Evolutionary conservation across 2,888 invertebrate species (phyloP), one percentile per base, ranked within the genome.

Genomic region (Nebria brevicollis): DNA sequence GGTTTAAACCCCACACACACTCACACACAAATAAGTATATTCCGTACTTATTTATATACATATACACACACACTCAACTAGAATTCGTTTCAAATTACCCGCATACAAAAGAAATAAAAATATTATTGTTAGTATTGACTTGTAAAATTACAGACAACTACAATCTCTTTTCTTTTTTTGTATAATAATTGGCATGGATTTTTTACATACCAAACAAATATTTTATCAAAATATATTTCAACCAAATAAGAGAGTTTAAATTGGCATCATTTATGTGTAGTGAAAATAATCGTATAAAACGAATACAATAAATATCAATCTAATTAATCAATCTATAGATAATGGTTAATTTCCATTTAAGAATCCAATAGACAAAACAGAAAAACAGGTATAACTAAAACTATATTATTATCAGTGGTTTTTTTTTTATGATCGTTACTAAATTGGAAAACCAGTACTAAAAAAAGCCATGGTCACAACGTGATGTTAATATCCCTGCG

Each of bases 1-100:
- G 70, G 70, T 70, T 70, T 34, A 70, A 70, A 26, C 34, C 70
- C 70, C 70, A 70, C 70, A 70, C 70, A 54, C 54, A 43, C 43
- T 8, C 43, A 54, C 54, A 54, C 7, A 54, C 54, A 54, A 8
- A 54, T 13, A 54, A 54, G 13, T 13, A 54, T 8, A 54, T 54
- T 54, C 34, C 5, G 1, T 34, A 34, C 34, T 34, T 34, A 34
- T 34, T 34, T 34, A 34, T 34, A 34, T 34, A 34, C 34, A 2
- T 34, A 34, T 34, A 34, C 7, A 54, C 7, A 54, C 8, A 6
- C 54, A 54, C 2, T 7, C 13, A 11, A 54, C 54, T 11, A 54
- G 7, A 54, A 70, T 70, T 70, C 70, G 34, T 70, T 70, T 70
- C 70, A 34, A 20, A 26, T 70, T 70, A 70, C 70, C 7, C 70